phyloP scores from a whole-genome alignment of 1,140 invertebrate species.

The Sycophila sp. region DNA sequence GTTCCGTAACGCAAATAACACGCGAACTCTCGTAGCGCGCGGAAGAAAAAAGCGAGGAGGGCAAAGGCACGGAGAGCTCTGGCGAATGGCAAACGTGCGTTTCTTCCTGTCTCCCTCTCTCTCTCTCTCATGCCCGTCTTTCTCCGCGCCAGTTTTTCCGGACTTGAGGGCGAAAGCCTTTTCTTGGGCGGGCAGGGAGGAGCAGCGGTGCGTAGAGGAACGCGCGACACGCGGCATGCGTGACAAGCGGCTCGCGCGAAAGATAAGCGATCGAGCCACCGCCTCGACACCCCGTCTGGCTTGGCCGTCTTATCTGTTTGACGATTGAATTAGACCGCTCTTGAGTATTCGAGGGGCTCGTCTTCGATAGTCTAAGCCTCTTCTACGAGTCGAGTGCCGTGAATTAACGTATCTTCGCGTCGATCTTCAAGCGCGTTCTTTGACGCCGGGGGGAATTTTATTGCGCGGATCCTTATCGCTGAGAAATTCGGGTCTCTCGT shows the following conservation, averaged over 20 bases:
- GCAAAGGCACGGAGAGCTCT: neutral
- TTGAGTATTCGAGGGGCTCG: neutral
- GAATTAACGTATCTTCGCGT: no score
- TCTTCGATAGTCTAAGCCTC: neutral
- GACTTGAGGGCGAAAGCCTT: no score
- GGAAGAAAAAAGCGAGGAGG: conserved; percentile 54
- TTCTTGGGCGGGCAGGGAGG: no score
- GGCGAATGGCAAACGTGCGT: neutral
- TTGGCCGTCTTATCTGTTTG: neutral
- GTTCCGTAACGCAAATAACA: conserved; percentile 67
- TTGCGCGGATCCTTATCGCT: no score
- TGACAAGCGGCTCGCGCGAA: neutral
- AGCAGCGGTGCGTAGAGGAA: no score
- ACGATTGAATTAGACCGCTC: conserved; percentile 6
- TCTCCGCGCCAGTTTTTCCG: no score
- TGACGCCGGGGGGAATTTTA: no score
- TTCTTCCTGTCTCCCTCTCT: conserved; percentile 6
- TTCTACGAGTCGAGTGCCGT: neutral
- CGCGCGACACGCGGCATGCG: no score
- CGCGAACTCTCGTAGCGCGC: conserved; percentile 47
- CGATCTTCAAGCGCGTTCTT: no score
- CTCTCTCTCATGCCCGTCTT: neutral
- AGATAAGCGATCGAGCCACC: no score
- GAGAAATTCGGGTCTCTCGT: no score
- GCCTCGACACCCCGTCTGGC: no score